Percentiles rank a stretch among this genome's conserved stretches.
These are phyloP conservation scores for Parambassis ranga DNA, from an alignment of 2,797 vertebrate genomes.

Conservation along the genomic window DNA sequence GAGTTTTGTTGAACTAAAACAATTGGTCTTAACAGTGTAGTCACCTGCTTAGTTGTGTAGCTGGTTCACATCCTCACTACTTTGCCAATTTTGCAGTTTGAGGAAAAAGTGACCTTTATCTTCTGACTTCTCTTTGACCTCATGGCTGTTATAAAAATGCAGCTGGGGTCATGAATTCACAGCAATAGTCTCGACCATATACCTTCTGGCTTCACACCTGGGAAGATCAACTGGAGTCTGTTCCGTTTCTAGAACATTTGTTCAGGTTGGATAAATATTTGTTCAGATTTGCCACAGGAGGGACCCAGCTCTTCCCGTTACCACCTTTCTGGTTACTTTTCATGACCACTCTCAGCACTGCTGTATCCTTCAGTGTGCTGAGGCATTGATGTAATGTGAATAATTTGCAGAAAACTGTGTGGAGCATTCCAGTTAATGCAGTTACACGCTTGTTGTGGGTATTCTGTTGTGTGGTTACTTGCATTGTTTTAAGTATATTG, in stretches of 20 bases:
- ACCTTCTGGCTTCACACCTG: constrained; percentile 51
- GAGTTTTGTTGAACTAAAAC: constrained; percentile 34
- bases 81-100: constrained; percentile 41
- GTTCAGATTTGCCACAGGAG: constrained; percentile 63
- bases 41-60: constrained; percentile 45
- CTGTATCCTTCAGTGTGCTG: constrained; percentile 54
- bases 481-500: constrained; percentile 67
- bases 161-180: constrained; percentile 57
- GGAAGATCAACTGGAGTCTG: constrained; percentile 51
- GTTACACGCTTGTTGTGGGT: constrained; percentile 66
- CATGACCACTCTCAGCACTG: constrained; percentile 61
- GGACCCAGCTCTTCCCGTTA: constrained; percentile 51
- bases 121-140: constrained; percentile 51
- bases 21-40: constrained; percentile 27
- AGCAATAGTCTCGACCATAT: constrained; percentile 66
- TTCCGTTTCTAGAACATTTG: constrained; percentile 48
- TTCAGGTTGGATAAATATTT: constrained; percentile 54
- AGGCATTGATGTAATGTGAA: constrained; percentile 74
- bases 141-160: constrained; percentile 23
- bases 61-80: constrained; percentile 43
- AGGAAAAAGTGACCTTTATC: constrained; percentile 52
- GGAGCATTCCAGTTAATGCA: constrained; percentile 71
- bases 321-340: constrained; percentile 61
- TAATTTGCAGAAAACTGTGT: constrained; percentile 71
- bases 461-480: constrained; percentile 70